Evolutionary conservation across 2,888 invertebrate genomes (phyloP).

Genomic region (Pasiphila rectangulata): DNA sequence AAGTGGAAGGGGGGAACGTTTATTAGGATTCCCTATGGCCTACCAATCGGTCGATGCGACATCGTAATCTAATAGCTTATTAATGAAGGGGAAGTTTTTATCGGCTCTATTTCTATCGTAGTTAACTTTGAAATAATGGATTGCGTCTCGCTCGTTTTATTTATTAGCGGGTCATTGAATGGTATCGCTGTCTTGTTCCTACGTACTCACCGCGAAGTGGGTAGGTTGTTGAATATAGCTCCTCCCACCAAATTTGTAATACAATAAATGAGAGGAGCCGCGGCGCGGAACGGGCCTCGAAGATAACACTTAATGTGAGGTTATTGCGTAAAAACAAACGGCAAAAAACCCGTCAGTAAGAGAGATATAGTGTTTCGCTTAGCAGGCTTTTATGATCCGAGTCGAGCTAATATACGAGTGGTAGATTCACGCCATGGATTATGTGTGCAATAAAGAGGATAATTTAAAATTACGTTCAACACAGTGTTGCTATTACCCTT

Average conservation of each 20-base stretch:
- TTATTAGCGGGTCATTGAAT: slow-evolving; percentile 49
- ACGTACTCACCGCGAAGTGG: slow-evolving; percentile 60
- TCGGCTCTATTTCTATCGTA: slow-evolving; percentile 76
- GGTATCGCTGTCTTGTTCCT: slow-evolving; percentile 70
- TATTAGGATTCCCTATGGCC: slow-evolving; percentile 78
- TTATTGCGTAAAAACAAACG: slow-evolving; percentile 74
- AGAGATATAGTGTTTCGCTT: slow-evolving; percentile 65
- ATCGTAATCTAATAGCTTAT: slow-evolving; percentile 80
- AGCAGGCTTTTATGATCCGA: slow-evolving; percentile 65
- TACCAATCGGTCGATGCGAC: slow-evolving; percentile 76
- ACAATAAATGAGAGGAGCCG: slow-evolving; percentile 73
- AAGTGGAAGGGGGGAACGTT: slow-evolving; percentile 77
- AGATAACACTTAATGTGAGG: slow-evolving; percentile 71
- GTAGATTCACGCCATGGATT: slow-evolving; percentile 66
- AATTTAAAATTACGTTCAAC: slow-evolving; percentile 68
- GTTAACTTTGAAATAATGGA: slow-evolving; percentile 69
- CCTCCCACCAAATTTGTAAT: slow-evolving; percentile 79
- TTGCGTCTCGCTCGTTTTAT: slow-evolving; percentile 59
- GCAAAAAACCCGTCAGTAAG: slow-evolving; percentile 63
- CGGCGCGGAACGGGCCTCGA: slow-evolving; percentile 62
- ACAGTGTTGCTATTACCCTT: slow-evolving; percentile 63
- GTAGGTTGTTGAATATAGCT: slow-evolving; percentile 67
- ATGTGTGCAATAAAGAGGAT: slow-evolving; percentile 68
- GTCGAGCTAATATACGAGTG: slow-evolving; percentile 62
- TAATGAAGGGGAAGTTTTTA: slow-evolving; percentile 75